Base-by-base conservation (phyloP, 2,113 vertebrate species). In the Callipepla californica region DNA sequence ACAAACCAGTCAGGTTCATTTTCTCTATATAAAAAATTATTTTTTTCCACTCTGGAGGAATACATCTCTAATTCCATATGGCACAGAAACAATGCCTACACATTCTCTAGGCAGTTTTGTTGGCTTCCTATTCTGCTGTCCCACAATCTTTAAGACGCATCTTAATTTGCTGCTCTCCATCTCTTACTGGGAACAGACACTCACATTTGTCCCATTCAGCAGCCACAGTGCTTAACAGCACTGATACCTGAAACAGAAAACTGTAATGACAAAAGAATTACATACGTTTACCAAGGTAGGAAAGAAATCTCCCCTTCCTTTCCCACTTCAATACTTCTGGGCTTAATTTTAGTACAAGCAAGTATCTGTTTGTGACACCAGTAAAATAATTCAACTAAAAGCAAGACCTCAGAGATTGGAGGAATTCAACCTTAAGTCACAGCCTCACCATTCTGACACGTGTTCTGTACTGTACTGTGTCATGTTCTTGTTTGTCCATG, bases 401-500 rank as follows among this genome's bases (percentile, higher is more conserved):
- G 11, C 14, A 62, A 65, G 26, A 40, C 18, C 36, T 58, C 4
- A 2, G 20, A 51, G 36, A 79, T 25, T 30, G 36, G 40, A 80
- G 48, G 45, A 67, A 90, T 53, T 63, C 38, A 57, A 75, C 10
- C 20, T 44, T 42, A 75, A 84, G 63, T 44, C 85, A 47, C 42
- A 95, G 42, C 20, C 36, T 84, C 70, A 72, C 42, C 62, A 62
- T 82, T 66, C 74, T 76, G 53, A 89, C 36, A 73, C 0, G 0
- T 82, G 62, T 95, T 61, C 59, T 73, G 34, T n/a, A 70, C 79
- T 38, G 66, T 85, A 77, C 40, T 92, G 57, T 81, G 75, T 47
- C 87, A 2, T 47, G 38, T 92, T 90, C 85, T 72, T 95, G 81
- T 92, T 94, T 93, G 95, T 94, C 94, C 91, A 91, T 76, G 85